Conservation (phyloP, 2,797 vertebrate species). For the Parauchenoglanis punctatus region DNA sequence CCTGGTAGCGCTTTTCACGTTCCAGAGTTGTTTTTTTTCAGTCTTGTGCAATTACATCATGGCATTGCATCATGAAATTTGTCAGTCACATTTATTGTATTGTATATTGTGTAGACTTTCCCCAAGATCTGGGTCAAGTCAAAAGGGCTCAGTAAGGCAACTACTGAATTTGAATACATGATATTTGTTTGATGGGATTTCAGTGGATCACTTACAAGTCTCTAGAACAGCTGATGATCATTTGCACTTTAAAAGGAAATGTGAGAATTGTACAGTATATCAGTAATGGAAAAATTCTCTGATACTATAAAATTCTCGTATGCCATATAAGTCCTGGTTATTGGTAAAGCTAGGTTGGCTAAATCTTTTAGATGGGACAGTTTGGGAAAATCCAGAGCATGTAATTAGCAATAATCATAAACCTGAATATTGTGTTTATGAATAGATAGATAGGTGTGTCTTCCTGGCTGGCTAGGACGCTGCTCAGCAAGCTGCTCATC, state of each 20-base stretch:
- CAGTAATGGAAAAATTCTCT: not conserved
- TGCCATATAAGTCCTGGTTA: not conserved
- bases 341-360: not conserved
- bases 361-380: not conserved
- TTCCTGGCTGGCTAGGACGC: not conserved
- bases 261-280: not conserved
- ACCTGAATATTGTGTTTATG: not conserved
- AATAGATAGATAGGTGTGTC: not conserved
- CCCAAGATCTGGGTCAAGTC: not conserved
- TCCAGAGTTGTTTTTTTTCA: not conserved
- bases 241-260: not conserved
- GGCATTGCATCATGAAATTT: not conserved
- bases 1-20: not conserved
- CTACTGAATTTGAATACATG: not conserved
- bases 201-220: not conserved
- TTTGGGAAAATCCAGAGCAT: not conserved
- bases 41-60: not conserved
- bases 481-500: not conserved
- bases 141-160: not conserved
- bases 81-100: not conserved
- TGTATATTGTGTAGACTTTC: not conserved
- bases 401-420: not conserved
- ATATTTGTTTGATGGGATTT: constrained; percentile 3
- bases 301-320: not conserved
- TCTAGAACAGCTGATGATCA: not conserved